Conservation (phyloP, 2,888 invertebrate species). For the Willowsia nigromaculata region DNA sequence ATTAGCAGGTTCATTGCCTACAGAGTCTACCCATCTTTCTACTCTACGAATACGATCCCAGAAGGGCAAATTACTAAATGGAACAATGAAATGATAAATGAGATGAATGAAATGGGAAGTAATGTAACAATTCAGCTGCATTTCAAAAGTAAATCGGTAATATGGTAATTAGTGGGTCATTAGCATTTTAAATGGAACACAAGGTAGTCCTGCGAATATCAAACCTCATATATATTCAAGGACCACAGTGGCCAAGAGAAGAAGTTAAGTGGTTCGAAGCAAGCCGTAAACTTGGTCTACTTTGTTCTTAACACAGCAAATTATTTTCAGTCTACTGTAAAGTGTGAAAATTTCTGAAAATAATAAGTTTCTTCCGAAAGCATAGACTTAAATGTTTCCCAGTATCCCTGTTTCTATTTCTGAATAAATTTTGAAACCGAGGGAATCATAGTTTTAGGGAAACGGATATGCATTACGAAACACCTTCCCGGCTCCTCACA, state of each 20-base stretch:
- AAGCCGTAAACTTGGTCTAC: background rate
- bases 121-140: background rate
- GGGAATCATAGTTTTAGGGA: too few relatives aligned
- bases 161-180: conserved; percentile 54
- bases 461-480: too few relatives aligned
- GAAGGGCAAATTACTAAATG: background rate
- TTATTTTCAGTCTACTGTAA: background rate
- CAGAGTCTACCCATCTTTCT: background rate
- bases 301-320: background rate
- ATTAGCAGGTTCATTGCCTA: background rate
- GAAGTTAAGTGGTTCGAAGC: background rate
- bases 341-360: too few relatives aligned
- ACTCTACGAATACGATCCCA: background rate
- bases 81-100: background rate
- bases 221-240: conserved; percentile 18
- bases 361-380: too few relatives aligned
- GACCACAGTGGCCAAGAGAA: background rate
- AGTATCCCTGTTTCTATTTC: too few relatives aligned
- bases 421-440: too few relatives aligned
- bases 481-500: background rate
- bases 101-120: background rate
- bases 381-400: too few relatives aligned
- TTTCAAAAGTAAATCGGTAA: background rate
- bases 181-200: conserved; percentile 29
- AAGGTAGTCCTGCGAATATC: background rate